These are phyloP conservation scores for Dendronephthya gigantea DNA, from an alignment of 64 coral and sea anemone species.

Conservation along the genomic window DNA sequence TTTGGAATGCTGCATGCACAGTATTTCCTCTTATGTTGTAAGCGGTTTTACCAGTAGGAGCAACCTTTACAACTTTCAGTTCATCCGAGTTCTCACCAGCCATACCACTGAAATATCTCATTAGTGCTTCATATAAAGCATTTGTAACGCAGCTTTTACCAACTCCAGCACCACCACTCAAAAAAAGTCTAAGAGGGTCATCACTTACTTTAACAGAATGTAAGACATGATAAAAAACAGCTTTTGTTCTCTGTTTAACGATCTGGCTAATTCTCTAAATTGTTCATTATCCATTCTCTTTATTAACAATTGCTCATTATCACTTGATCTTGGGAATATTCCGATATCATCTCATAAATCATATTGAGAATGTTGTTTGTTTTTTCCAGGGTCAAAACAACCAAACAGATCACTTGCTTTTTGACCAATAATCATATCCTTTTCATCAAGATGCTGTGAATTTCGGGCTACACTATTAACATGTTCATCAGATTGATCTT, in stretches of 20 bases:
- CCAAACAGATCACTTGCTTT: conserved; percentile 35
- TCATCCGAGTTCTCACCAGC: background rate
- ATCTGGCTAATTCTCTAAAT: background rate
- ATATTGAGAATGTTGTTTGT: background rate
- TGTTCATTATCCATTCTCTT: background rate
- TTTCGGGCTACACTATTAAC: conserved; percentile 40
- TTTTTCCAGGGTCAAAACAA: conserved; percentile 41
- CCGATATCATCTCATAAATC: background rate
- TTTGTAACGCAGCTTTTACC: background rate
- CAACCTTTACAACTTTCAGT: background rate
- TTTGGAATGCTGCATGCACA: conserved; percentile 35
- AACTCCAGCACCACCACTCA: background rate
- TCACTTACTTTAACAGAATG: background rate
- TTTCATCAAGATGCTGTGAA: conserved; percentile 48
- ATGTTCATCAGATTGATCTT: no score
- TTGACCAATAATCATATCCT: conserved; percentile 15
- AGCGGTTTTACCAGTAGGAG: background rate
- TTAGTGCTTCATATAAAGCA: background rate
- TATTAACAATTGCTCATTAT: background rate
- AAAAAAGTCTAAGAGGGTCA: background rate
- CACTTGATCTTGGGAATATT: background rate
- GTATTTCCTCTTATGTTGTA: conserved; percentile 36
- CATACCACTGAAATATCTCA: background rate
- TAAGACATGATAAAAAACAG: background rate
- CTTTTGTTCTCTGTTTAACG: background rate